Evolutionary conservation across 2,113 vertebrate genomes (phyloP), one percentile per base, ranked within the genome.

Genomic region (Siniperca chuatsi): DNA sequence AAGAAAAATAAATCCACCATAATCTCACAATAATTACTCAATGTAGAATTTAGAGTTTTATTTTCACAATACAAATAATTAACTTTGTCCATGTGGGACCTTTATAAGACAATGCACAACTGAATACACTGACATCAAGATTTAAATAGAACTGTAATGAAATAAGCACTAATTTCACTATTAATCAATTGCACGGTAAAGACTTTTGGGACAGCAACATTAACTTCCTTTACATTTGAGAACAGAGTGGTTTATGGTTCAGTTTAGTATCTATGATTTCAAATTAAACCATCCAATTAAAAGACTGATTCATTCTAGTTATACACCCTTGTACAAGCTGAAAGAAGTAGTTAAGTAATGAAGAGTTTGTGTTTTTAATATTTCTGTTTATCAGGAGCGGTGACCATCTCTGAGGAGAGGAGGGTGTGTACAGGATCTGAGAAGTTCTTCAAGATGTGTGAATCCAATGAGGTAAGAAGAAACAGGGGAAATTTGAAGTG

Each of bases 391-490:
- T 1, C 87, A 99, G 98, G 98, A 78, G 97, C 97, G 64, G 97
- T 99, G 91, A 95, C 97, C 64, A 92, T 97, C 92, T 95, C 94
- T 83, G 98, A 99, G 61, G 97, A 98, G 84, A 99, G 95, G 95
- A 98, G 97, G 91, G 94, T 99, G 81, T 99, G 98, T 83, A 97
- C 97, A 1, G 92, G 93, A 78, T 96, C 97, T 65, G 97, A 97
- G 89, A 98, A 97, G 90, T 99, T 99, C 94, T 62, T 95, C 84
- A 97, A 97, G 93, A 97, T 99, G 97, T 99, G 98, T 78, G 97
- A 97, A 85, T 99, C 98, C 81, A 98, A 97, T 65, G 98, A 99
- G 96, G 98, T 99, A 23, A 88, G 89, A 96, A 3, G 7, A 64
- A 21, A 48, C 12, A 20, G 0, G 3, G 7, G 15, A 68, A 4